Evolutionary conservation across 1,140 invertebrate species (phyloP), one percentile per base, ranked within the genome.

Genomic region (Mylabris phalerata): DNA sequence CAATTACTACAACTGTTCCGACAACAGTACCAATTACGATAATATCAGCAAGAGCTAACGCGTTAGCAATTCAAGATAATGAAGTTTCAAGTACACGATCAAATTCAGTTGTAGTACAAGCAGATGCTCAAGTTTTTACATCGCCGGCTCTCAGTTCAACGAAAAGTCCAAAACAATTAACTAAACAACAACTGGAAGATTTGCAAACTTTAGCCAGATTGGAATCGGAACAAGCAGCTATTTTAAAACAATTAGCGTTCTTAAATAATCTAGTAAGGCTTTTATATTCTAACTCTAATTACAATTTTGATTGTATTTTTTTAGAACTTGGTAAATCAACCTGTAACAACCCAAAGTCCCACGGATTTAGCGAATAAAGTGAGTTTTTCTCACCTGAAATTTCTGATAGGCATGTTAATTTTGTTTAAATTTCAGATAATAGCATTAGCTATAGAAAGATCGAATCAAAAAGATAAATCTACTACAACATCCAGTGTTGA

Each of bases 201-300:
- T 66, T 73, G 51, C 62, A 68, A 60, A 62, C 63, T 9, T 57
- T 74, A 40, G 65, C 61, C 47, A 58, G 63, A 41, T 62, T 74
- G 50, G 72, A 74, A 49, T 62, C 59, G 41, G 70, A 74, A 59
- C 72, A 74, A 59, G 67, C 70, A 0, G 69, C 65, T 26, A 62
- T 74, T 57, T 61, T 74, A 25, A 57, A 70, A 50, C 72, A 74
- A 50, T 52, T 74, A 19, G 66, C 65, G 9, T 64, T 73, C 39
- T 58, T 74, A 38, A 71, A 71, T 4, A 69, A 61, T 56, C 65
- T 74, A 64, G 72, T 72, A 59, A 63, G 59, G 41, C 4, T 42
- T 27, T 41, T 9, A 27, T 11, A n/a, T 32, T 38, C 0, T 9
- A 48, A 27, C 9, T 49, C 32, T 40, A 9, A 39, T 4, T 55